Evolutionary conservation across 2,888 invertebrate genomes (phyloP).

Genomic region (Melinaea marsaeus): DNA sequence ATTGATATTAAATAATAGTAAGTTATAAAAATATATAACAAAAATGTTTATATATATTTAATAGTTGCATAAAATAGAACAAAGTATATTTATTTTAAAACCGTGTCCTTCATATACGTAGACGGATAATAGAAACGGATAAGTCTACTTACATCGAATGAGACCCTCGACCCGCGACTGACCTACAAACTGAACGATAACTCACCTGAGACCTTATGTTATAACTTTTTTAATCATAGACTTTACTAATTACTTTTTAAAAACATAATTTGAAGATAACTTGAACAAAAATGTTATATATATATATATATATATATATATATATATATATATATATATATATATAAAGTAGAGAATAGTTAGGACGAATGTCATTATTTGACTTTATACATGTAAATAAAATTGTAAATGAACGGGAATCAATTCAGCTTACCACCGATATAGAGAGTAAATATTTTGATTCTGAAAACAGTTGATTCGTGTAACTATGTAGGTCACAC

Average conservation of each 20-base stretch:
- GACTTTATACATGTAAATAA: too few relatives aligned
- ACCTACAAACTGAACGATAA: slow-evolving; percentile 8
- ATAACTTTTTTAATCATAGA: slow-evolving; percentile 12
- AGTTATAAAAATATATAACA: neutral
- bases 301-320: too few relatives aligned
- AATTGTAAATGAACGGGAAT: too few relatives aligned
- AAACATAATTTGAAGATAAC: neutral
- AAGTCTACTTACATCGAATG: neutral
- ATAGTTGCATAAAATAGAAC: neutral
- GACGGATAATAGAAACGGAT: neutral
- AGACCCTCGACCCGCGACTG: neutral
- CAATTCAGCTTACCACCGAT: too few relatives aligned
- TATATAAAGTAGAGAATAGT: neutral
- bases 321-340: too few relatives aligned
- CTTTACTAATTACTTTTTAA: slow-evolving; percentile 1
- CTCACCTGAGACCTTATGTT: slow-evolving; percentile 10
- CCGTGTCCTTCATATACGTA: neutral
- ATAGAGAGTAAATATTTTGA: too few relatives aligned
- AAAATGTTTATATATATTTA: too few relatives aligned
- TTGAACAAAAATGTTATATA: neutral
- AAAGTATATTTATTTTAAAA: neutral
- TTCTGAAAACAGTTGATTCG: too few relatives aligned
- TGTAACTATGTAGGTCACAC: too few relatives aligned
- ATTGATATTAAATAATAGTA: neutral
- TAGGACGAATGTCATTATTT: neutral